Base-by-base conservation (phyloP, 2,113 vertebrate species). In the Archocentrus centrarchus region DNA sequence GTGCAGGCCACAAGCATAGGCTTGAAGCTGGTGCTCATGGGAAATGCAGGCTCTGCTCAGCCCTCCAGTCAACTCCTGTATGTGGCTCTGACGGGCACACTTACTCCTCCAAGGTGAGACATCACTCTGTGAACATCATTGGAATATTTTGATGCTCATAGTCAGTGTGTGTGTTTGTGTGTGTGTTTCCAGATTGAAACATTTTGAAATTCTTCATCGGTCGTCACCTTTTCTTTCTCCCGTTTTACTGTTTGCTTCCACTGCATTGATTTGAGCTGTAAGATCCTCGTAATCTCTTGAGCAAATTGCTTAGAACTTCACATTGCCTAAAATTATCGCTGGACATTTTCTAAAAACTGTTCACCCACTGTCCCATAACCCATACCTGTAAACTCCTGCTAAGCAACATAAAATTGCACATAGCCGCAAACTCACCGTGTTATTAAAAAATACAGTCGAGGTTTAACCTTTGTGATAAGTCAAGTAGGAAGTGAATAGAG, bases 21-120 rank as follows among this genome's bases (percentile, higher is more conserved):
- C 77, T 89, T 17, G 97, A 95, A 87, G 84, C 96, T 24, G 93
- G 93, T 1, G 96, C 88, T 93, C 55, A 96, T 59, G 96, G 90
- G 1, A 99, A 97, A 88, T 99, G 98, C 94, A 97, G 93, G 80
- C 93, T 95, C 1, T 99, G 98, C 64, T 95, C 97, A 0, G 0
- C 63, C 22, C 55, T 86, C 0, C 97, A 93, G 7, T 86, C 93
- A 35, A 84, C 32, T 70, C 89, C 94, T 37, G 89, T 93, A n/a
- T 95, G 94, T 77, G 94, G 92, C 37, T 94, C 93, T 61, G 98
- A 99, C 5, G 98, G 98, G 24, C 98, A 98, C 88, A 97, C 95
- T 15, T 94, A 94, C 85, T 92, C 93, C 0, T 95, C 95, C 73
- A 96, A 97, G 97, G 98, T 98, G 37, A 92, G 90, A 75, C 2